A percentile compares a stretch with the other conserved stretches of the same genome.
Evolutionary conservation across 2,113 vertebrate genomes (phyloP).

Genomic region (Calypte anna): DNA sequence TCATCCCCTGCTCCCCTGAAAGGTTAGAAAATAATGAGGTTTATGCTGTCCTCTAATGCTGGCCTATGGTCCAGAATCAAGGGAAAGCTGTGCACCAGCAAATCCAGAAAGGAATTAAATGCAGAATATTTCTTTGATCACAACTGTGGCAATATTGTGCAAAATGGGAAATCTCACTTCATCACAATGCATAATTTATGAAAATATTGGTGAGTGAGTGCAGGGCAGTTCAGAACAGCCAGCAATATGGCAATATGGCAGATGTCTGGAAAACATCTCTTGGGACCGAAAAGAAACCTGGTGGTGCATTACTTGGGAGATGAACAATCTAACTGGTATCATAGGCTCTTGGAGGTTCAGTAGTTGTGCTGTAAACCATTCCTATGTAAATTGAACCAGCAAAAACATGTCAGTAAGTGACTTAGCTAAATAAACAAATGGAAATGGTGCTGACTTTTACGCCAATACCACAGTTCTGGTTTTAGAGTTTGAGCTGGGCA

Average conservation of each 20-base stretch:
- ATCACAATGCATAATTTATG: neutral
- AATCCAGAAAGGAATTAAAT: neutral
- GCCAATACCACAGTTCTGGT: neutral
- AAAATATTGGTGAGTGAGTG: neutral
- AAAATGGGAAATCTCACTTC: neutral
- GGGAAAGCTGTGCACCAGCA: neutral
- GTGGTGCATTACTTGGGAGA: neutral
- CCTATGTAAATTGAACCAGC: neutral
- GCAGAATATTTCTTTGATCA: neutral
- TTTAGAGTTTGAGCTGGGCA: neutral
- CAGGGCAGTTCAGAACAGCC: neutral
- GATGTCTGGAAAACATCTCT: neutral
- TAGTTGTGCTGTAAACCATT: neutral
- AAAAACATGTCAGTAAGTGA: neutral
- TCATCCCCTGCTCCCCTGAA: neutral
- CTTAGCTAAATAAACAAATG: neutral
- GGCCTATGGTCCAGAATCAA: neutral
- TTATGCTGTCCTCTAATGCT: neutral
- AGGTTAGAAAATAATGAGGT: neutral
- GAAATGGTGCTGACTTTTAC: neutral
- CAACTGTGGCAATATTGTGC: neutral
- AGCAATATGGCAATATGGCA: neutral
- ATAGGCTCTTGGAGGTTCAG: neutral
- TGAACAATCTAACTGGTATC: neutral
- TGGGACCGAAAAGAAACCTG: neutral